Evolutionary conservation across 2,797 vertebrate genomes (phyloP), one percentile per base, ranked within the genome.

Genomic region (Intellagama lesueurii): DNA sequence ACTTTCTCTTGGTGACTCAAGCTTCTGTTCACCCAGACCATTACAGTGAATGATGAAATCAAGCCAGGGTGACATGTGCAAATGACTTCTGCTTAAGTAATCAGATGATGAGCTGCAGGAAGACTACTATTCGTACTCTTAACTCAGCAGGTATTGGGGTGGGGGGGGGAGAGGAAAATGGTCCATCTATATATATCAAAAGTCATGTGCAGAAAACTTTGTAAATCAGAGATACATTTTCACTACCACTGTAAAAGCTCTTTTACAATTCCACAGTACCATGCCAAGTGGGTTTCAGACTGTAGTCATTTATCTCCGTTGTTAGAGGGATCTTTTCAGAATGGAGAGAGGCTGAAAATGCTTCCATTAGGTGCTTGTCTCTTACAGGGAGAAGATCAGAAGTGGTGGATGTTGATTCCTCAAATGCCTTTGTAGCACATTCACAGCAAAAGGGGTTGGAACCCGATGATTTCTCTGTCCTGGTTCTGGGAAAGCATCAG

Each of bases 1-100:
- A 92, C 91, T 95, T 95, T 95, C 94, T 93, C 94, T 87, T 92
- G 92, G 93, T 90, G 94, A 95, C 93, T 95, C 94, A 94, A 95
- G 90, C 93, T 56, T 91, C 85, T 93, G 91, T 93, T 70, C 93
- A 92, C 92, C 92, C 94, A 22, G 94, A 94, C 95, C 93, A 89
- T 95, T 94, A 95, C 72, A 47, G 93, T 95, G 95, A 95, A 91
- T 93, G 95, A 96, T 96, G 95, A 95, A 93, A 95, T 95, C 94
- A 94, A 94, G 93, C 90, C 24, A 5, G 92, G 94, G 87, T 94
- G 94, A 96, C 93, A 93, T 5, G 85, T 89, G 93, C 93, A 93
- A 95, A 94, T 95, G 94, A 94, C 95, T 96, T 95, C 93, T 95
- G 94, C 94, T 94, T 11, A 95, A 95, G 94, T 95, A 96, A 96